phyloP scores from a whole-genome alignment of 1,140 invertebrate genomes.

The Procambarus virginalis region DNA sequence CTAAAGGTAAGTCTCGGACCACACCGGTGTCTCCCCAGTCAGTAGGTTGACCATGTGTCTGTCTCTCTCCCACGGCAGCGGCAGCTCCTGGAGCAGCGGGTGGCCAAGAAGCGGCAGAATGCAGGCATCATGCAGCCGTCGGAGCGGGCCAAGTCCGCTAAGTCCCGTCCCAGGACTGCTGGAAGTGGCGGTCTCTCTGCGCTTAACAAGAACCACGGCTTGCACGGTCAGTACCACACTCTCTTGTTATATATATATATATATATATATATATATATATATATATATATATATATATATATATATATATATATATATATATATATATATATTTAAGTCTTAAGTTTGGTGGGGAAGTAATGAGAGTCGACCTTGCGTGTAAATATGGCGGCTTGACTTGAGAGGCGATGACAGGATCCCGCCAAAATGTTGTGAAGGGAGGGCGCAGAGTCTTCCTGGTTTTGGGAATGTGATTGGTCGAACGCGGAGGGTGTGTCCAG shows the following conservation, averaged over 20 bases:
- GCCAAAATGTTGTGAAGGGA: no score
- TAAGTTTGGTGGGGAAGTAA: no score
- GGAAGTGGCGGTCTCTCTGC: constrained; percentile 4
- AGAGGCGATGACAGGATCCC: no score
- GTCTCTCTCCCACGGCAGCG: constrained; percentile 14
- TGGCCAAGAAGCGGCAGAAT: constrained; percentile 51
- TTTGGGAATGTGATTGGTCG: no score
- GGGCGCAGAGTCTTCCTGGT: no score
- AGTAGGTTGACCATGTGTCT: neutral
- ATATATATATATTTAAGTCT: constrained; percentile 9
- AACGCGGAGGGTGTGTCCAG: no score
- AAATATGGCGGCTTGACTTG: no score
- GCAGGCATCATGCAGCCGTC: constrained; percentile 49
- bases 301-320: neutral
- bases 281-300: constrained; percentile 3
- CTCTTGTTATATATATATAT: neutral
- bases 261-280: constrained; percentile 17
- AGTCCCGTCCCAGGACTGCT: constrained; percentile 37
- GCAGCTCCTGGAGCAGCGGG: constrained; percentile 41
- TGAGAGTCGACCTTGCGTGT: no score
- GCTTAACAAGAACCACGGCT: constrained; percentile 19
- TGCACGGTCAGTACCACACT: constrained; percentile 14
- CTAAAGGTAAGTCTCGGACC: no score
- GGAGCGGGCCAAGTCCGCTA: constrained; percentile 50
- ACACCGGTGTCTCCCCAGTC: no score